phyloP scores from a whole-genome alignment of 2,888 invertebrate species.

The Apocheima hispidaria region DNA sequence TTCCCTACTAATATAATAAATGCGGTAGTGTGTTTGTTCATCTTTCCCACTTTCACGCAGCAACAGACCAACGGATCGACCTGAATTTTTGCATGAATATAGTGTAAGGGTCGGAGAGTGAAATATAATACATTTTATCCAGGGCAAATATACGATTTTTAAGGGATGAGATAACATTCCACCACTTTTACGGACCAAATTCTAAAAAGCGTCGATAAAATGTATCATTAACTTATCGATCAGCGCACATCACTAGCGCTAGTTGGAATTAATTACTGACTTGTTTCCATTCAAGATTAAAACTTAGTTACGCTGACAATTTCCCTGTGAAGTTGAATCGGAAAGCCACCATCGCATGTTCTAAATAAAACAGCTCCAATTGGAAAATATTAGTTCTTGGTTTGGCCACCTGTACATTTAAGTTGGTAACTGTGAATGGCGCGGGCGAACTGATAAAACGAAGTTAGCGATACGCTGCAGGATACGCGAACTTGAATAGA shows the following conservation, averaged over 20 bases:
- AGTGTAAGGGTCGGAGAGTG: no score
- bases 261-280: conserved; percentile 40
- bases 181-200: no score
- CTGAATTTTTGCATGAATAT: no score
- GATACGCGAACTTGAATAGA: conserved; percentile 6
- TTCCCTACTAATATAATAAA: no score
- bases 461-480: conserved; percentile 18
- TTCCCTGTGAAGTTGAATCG: background rate
- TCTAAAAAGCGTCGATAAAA: no score
- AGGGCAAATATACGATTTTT: no score
- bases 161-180: no score
- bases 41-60: no score
- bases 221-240: background rate
- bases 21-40: no score
- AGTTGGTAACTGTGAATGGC: background rate
- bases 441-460: conserved; percentile 11
- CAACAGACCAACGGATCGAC: no score
- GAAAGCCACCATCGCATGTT: background rate
- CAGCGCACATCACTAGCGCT: conserved; percentile 18
- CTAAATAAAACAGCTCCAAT: background rate
- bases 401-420: background rate
- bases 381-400: background rate
- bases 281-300: conserved; percentile 40
- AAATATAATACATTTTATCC: no score
- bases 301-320: conserved; percentile 23